Evolutionary conservation across 2,888 invertebrate genomes (phyloP), one percentile per base, ranked within the genome.

Genomic region (Oconnorella tubifera): DNA sequence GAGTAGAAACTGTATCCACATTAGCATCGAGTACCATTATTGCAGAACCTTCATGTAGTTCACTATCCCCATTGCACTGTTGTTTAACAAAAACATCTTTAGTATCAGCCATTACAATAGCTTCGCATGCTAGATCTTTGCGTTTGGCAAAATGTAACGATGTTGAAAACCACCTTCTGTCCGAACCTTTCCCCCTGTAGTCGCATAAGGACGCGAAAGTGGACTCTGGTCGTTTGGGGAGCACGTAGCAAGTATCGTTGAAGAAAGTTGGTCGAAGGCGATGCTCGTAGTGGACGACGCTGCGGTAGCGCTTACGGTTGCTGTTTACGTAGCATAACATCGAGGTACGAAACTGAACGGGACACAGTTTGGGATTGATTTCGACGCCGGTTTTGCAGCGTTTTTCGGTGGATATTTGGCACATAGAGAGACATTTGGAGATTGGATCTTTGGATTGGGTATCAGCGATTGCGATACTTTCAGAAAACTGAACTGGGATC

Each of bases 201-300:
- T 58, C 59, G 23, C 1, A 19, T 32, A 25, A 25, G 32, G 59
- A 58, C n/a, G 32, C 59, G 59, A 25, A 58, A 28, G 40, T 40
- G 25, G 33, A 40, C 48, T 32, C n/a, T 0, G 59, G 23, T 23
- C 40, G 32, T 2, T 29, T 32, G 27, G 63, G 63, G 19, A n/a
- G 50, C 3, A 63, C 29, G 63, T 63, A 63, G 58, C 49, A 63
- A 33, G 57, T 63, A 48, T 63, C 63, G 6, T 40, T 49, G 49
- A 48, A 63, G 33, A 19, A 27, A 19, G 28, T 40, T 28, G 63
- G 63, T 49, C 57, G 32, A 19, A 57, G 27, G 40, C 63, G 56
- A 23, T 48, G 57, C 49, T 57, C 58, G 27, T 48, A 63, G 58
- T 31, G 57, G 48, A 55, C 33, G 28, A 58, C 58, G 6, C 48